Conservation (phyloP, 2,797 vertebrate genomes). For the Lepilemur ruficaudatus region DNA sequence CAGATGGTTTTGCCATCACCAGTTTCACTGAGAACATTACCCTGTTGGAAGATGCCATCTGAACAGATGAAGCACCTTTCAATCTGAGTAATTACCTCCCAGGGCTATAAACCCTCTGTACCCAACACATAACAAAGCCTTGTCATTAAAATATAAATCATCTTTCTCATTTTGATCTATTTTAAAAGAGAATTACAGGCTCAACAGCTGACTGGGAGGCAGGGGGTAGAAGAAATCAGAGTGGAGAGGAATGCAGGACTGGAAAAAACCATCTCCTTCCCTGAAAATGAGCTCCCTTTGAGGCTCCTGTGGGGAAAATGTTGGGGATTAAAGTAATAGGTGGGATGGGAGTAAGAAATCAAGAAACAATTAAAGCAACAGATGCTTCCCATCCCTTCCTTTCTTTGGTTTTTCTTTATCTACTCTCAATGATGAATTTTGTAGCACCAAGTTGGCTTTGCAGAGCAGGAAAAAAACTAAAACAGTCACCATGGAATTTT, state of each 20-base stretch:
- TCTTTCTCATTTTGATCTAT: conserved; percentile 10
- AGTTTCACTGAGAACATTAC: conserved; percentile 43
- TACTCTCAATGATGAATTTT: not conserved
- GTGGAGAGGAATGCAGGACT: not conserved
- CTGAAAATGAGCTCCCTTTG: not conserved
- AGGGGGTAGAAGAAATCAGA: not conserved
- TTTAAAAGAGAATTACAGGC: not conserved
- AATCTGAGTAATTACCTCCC: conserved; percentile 45
- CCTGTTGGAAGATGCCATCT: conserved; percentile 3
- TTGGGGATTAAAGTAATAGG: conserved; percentile 29
- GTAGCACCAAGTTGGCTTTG: not conserved
- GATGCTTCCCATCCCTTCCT: not conserved
- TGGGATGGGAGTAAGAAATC: not conserved
- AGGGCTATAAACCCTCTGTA: not conserved
- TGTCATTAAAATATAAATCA: conserved; percentile 50
- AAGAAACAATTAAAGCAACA: conserved; percentile 11
- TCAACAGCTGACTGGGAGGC: not conserved
- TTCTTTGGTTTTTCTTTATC: not conserved
- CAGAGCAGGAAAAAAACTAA: not conserved
- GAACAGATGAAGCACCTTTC: conserved; percentile 39
- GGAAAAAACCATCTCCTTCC: not conserved
- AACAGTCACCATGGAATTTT: not conserved
- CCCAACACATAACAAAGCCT: not conserved
- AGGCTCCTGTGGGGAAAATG: not conserved
- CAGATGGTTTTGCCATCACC: conserved; percentile 63